Conservation (phyloP, 2,113 vertebrate genomes). For the Plestiodon gilberti region DNA sequence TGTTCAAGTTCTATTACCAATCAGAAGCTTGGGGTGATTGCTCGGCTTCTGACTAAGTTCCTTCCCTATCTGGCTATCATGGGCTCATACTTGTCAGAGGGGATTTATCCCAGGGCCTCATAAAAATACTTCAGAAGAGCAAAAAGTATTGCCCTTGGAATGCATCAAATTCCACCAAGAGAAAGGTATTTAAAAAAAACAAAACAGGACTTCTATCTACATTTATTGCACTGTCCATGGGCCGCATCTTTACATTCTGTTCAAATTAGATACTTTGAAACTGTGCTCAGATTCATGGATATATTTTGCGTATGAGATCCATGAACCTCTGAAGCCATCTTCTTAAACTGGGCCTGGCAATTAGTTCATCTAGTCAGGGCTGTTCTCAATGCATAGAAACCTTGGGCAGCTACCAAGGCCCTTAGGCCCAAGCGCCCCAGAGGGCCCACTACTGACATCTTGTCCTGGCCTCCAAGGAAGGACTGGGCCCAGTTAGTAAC, state of each 20-base stretch:
- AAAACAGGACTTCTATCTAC: not conserved
- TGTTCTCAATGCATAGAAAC: not conserved
- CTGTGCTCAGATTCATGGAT: too few species aligned
- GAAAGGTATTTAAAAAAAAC: not conserved
- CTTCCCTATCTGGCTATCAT: conserved; percentile 22
- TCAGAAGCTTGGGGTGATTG: not conserved
- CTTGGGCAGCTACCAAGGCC: too few species aligned
- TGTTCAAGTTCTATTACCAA: not conserved
- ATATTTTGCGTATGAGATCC: not conserved
- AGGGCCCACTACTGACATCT: too few species aligned
- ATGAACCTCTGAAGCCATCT: not conserved
- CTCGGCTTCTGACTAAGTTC: conserved; percentile 1
- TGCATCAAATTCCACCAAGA: not conserved
- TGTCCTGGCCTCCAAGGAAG: too few species aligned
- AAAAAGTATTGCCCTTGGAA: conserved; percentile 2
- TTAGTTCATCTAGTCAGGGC: not conserved
- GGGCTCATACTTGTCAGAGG: conserved; percentile 23
- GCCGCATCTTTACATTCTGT: not conserved
- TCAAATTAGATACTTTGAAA: not conserved
- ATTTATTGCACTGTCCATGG: not conserved
- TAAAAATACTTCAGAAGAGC: conserved; percentile 16
- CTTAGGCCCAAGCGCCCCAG: too few species aligned
- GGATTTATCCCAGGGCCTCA: conserved; percentile 29
- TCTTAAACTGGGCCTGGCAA: not conserved
- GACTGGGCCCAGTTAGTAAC: too few species aligned